Evolutionary conservation across 30 jellyfish, hydroid and myxozoan species (phyloP).

Genomic region (Pelagia noctiluca): DNA sequence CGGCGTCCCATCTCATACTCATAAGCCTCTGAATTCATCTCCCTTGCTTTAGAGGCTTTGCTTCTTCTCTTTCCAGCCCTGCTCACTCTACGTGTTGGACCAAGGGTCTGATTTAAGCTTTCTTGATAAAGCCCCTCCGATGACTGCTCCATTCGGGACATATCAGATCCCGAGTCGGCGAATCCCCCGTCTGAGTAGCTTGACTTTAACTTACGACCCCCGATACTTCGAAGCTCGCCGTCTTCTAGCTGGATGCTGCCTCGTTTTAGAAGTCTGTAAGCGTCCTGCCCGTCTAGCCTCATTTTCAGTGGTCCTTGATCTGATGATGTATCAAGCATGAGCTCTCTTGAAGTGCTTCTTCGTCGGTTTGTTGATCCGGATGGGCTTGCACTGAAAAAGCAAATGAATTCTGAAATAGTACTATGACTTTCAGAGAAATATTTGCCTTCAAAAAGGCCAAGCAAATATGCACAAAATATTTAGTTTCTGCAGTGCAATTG

Average conservation of each 20-base stretch:
- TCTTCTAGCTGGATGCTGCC: slow-evolving; percentile 25
- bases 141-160: too few species aligned
- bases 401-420: too few species aligned
- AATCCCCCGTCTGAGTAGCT: not conserved
- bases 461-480: too few species aligned
- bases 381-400: not conserved
- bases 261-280: slow-evolving; percentile 11
- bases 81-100: too few species aligned
- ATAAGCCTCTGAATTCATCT: not conserved
- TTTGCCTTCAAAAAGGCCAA: too few species aligned
- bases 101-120: too few species aligned
- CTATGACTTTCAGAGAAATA: too few species aligned
- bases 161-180: not conserved
- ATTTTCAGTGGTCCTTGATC: slow-evolving; percentile 1
- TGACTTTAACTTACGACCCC: not conserved
- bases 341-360: not conserved
- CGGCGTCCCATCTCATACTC: slow-evolving; percentile 41
- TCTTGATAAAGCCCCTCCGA: too few species aligned
- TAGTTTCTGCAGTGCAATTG: too few species aligned
- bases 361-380: slow-evolving; percentile 3
- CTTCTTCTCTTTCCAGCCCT: slow-evolving; percentile 28
- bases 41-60: slow-evolving; percentile 7
- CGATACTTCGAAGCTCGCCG: not conserved
- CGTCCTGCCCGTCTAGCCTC: slow-evolving; percentile 19
- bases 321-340: slow-evolving; percentile 2